Evolutionary conservation across 2,797 vertebrate species (phyloP), one percentile per base, ranked within the genome.

Genomic region (Coregonus ussuriensis): DNA sequence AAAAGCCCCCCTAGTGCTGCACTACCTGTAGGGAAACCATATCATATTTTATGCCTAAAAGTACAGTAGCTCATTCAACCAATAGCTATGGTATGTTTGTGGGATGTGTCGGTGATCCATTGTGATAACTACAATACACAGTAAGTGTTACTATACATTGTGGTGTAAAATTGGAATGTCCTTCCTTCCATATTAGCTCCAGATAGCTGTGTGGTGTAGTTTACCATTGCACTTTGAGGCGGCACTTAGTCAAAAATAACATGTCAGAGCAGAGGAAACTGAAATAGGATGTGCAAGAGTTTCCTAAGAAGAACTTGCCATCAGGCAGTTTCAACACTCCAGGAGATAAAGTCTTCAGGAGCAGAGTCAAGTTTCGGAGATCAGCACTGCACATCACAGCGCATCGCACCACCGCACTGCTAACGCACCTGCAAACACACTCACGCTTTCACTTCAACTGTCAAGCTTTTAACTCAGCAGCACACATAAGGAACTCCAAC

Each of bases 231-330:
- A 14, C 3, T 52, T 31, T 71, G 56, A 81, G 52, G 84, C 74
- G 53, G 73, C 65, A 0, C 62, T 47, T 15, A 25, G 82, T 83
- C 90, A 25, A 25, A 79, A 91, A 9, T 83, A 88, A 93, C 82
- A 90, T 85, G 89, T 74, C 83, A 91, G 91, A 93, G 93, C 83
- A 91, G 91, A 93, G 93, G 93, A 95, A 95, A 92, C 92, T 93
- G 94, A 94, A 95, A 94, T 94, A 94, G 93, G 93, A 94, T 94
- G 94, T 95, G 94, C 92, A 92, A 94, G 92, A 93, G 92, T 94
- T 95, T 95, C 95, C 94, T 93, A 91, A 94, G 93, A 95, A 94
- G 90, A 93, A 88, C 90, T 93, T 92, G 92, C 90, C 89, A 88
- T 93, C 87, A 92, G 88, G 79, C 85, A 83, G 92, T 95, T 95